Base-by-base conservation (phyloP, 2,888 invertebrate genomes). In the Troides oblongomaculatus region DNA sequence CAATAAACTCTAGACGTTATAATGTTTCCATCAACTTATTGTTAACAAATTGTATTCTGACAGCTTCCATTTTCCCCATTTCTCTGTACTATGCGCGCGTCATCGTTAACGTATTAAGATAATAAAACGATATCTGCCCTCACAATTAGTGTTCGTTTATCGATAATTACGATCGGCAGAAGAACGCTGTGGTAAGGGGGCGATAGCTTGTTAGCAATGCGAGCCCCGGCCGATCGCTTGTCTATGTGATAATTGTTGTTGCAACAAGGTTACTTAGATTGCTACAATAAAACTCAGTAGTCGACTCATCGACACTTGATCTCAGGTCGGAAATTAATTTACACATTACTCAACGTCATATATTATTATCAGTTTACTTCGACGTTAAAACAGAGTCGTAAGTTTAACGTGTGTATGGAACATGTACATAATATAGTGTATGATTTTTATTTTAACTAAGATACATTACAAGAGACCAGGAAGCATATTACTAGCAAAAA, bases 121-220 rank as follows among this genome's bases (percentile, higher is more conserved):
- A 64, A 69, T 39, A 43, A 43, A 69, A 57, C 64, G 64, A 69
- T 69, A 64, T 69, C 64, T 69, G 39, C 56, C 53, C 64, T 64
- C 60, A 59, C 60, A 69, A 64, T 69, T 69, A 64, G 64, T 60
- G 64, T 60, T 23, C 56, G 39, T 39, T 61, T 89, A 89, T 90
- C 89, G 88, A 86, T 89, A 89, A 90, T 90, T 89, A 86, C 86
- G 78, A 90, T 89, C 89, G 81, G 79, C 72, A 74, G 73, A 74
- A 72, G 71, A 72, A 72, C 71, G 43, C 21, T 30, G 61, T 58
- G 17, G 62, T 57, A 43, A 62, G 36, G 39, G 43, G 12, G 58
- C 50, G 43, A 61, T 57, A 50, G 61, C 69, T 57, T 39, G 60
- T 68, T 68, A 57, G 62, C 36, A 57, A 57, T 18, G 21, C 39